phyloP scores from a whole-genome alignment of 2,113 vertebrate species.

The Xenopus laevis region DNA sequence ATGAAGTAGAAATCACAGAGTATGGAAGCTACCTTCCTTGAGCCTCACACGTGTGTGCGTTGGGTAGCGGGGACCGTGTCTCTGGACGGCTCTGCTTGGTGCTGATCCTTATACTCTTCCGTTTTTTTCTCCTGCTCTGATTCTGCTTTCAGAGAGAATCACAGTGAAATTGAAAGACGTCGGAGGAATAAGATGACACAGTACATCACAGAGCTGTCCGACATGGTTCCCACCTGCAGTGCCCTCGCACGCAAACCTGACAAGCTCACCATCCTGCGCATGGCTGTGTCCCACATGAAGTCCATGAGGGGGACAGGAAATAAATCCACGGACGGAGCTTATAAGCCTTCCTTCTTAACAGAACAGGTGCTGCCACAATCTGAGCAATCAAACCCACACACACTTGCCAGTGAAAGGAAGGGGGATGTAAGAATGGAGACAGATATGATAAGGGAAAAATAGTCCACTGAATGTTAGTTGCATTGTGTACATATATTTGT shows the following conservation, averaged over 20 bases:
- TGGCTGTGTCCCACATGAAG: slow-evolving; percentile 98
- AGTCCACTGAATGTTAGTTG: no score
- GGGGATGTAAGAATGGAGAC: no score
- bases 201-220: slow-evolving; percentile 97
- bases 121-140: slow-evolving; percentile 47
- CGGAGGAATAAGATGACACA: slow-evolving; percentile 98
- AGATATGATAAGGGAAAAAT: no score
- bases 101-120: slow-evolving; percentile 43
- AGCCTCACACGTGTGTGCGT: slow-evolving; percentile 33
- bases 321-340: slow-evolving; percentile 96
- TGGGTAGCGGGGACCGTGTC: slow-evolving; percentile 43
- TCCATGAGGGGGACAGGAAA: slow-evolving; percentile 97
- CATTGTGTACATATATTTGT: no score
- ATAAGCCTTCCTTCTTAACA: slow-evolving; percentile 96
- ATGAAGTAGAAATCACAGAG: background rate
- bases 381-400: no score
- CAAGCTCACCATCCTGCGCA: no score
- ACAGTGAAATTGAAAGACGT: slow-evolving; percentile 95
- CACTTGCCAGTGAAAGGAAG: no score
- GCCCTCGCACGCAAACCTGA: slow-evolving; percentile 92
- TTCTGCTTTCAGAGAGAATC: slow-evolving; percentile 87
- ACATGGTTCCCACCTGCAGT: slow-evolving; percentile 99
- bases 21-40: slow-evolving; percentile 29
- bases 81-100: slow-evolving; percentile 45
- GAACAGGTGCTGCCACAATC: slow-evolving; percentile 78